A percentile compares a stretch with the other conserved stretches of the same genome.
These are phyloP conservation scores for Lasiurus cinereus DNA, from an alignment of 2,113 vertebrate genomes.

Conservation along the genomic window DNA sequence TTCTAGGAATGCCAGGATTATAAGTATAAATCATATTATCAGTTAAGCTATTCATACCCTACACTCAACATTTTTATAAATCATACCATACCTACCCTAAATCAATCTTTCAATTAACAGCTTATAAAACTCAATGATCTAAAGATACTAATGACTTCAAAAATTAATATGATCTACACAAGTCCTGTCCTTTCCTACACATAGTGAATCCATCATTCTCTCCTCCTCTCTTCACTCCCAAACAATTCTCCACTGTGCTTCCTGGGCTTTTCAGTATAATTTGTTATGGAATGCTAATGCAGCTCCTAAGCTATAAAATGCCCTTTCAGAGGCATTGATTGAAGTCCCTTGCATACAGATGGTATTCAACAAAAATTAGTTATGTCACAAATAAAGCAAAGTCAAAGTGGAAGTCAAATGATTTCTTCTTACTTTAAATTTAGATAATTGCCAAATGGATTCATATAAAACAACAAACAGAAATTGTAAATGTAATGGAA, in stretches of 20 bases:
- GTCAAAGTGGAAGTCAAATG: conserved; percentile 24
- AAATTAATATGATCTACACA: neutral
- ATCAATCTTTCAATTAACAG: neutral
- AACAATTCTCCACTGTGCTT: neutral
- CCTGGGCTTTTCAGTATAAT: neutral
- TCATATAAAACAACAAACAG: neutral
- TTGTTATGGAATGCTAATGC: neutral
- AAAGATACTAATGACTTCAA: neutral
- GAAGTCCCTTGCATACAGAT: neutral
- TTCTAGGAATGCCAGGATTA: neutral
- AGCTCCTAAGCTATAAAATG: neutral
- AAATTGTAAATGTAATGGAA: neutral
- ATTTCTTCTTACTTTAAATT: neutral
- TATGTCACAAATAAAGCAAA: conserved; percentile 6
- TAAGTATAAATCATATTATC: neutral
- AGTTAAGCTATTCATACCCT: neutral
- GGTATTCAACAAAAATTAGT: neutral
- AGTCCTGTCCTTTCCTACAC: neutral
- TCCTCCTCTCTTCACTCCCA: neutral
- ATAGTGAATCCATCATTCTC: neutral
- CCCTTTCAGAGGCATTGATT: neutral
- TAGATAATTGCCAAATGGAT: conserved; percentile 17
- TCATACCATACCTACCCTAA: neutral
- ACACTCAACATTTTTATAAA: neutral
- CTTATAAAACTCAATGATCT: conserved; percentile 2